Evolutionary conservation across 2,113 vertebrate species (phyloP), one percentile per base, ranked within the genome.

Genomic region (Podocnemis expansa): DNA sequence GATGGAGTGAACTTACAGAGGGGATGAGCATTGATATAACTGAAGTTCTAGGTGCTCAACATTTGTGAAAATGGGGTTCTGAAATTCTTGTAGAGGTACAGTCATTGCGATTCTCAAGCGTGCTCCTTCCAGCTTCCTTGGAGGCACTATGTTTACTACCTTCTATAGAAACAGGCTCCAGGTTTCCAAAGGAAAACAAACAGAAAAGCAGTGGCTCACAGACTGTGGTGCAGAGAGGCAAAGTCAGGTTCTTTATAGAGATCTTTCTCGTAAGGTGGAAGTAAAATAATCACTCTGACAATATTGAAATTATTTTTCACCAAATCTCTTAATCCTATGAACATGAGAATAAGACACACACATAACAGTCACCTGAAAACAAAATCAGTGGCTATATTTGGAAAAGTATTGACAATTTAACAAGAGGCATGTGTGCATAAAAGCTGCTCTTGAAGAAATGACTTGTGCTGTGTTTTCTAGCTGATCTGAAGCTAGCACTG

Each of bases 401-500:
- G 24, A 76, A 76, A 45, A 45, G 41, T 45, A 45, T n/a, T 45
- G 73, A 27, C 41, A 76, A 25, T 45, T 76, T 43, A 80, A 55
- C 21, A 78, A 31, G 49, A 11, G 31, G 31, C 9, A n/a, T 5
- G 3, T 63, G 25, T n/a, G 51, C 52, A n/a, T 31, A 21, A 22
- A 22, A 13, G 14, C 47, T 78, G n/a, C 7, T 73, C 58, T n/a
- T 19, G n/a, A 38, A 25, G 55, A 88, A 70, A 41, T 67, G 55
- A 49, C 43, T 70, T 45, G 52, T 16, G 41, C 41, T 87, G 82
- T 86, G 27, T 49, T 97, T 96, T 91, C 31, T 83, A 99, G 99
- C 93, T 19, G 98, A 99, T 84, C 95, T 99, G 89, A 99, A 99
- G 94, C 90, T 99, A 95, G 97, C 99, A 25, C 97, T 99, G 85